Conservation (phyloP, 2,888 invertebrate genomes). For the Watsonalla cultraria region DNA sequence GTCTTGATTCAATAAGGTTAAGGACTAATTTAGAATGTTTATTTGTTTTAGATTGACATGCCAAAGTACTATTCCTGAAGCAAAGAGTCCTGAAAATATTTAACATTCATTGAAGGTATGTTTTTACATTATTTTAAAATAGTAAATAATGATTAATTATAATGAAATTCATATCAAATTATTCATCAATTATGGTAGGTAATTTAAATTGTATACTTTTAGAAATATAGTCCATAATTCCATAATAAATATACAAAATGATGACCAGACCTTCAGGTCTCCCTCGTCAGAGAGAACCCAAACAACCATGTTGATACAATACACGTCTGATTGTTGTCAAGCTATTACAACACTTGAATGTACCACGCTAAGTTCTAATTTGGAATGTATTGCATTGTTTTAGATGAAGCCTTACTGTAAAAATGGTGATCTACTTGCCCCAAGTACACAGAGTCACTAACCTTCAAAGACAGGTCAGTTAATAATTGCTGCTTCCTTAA, state of each 20-base stretch:
- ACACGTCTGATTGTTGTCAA: conserved; percentile 22
- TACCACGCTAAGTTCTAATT: background rate
- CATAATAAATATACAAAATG: too few relatives aligned
- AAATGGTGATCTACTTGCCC: background rate
- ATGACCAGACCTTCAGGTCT: conserved; percentile 69
- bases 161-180: too few relatives aligned
- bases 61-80: too few relatives aligned
- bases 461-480: too few relatives aligned
- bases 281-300: conserved; percentile 73
- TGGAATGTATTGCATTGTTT: background rate
- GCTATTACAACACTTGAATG: background rate
- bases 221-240: too few relatives aligned
- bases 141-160: too few relatives aligned
- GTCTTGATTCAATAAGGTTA: background rate
- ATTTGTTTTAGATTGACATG: background rate
- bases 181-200: too few relatives aligned
- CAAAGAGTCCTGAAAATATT: too few relatives aligned
- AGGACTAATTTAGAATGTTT: background rate
- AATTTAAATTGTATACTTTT: too few relatives aligned
- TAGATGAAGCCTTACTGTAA: background rate
- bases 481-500: too few relatives aligned
- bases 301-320: conserved; percentile 26
- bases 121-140: conserved; percentile 2
- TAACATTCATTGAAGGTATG: background rate
- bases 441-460: background rate